Evolutionary conservation across 53 echinoderm and acorn worm genomes (phyloP), one percentile per base, ranked within the genome.

Genomic region (Arbacia lixula): DNA sequence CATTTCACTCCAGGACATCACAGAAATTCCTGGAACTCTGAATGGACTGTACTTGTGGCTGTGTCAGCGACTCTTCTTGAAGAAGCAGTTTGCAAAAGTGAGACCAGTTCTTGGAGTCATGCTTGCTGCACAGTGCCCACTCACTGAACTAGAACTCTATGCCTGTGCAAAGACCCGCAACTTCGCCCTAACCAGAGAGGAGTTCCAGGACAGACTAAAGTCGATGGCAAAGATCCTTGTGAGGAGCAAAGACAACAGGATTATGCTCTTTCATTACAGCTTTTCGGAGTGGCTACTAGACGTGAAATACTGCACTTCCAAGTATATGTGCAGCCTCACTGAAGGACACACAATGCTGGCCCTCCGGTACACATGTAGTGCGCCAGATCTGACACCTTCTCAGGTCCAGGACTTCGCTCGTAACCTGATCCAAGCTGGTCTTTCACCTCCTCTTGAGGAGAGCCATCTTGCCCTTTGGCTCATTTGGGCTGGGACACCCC

Each of bases 261-360:
- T 92, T 14, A 61, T 92, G 19, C 80, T 99, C 49, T 99, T 99
- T 87, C 99, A 99, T 58, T 84, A 99, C 63, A 99, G 99, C 62
- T 99, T 99, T 89, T 87, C 91, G 9, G 99, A 99, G 84, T 99
- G 99, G 99, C 76, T 99, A n/a, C 91, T 92, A 2, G 99, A 99
- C 71, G 95, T 99, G 20, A 99, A 99, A 80, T 87, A 95, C 67
- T 99, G 99, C 68, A 99, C 99, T 36, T 87, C 90, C 87, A 99
- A 95, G 81, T 99, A 99, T 56, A 87, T 99, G 26, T 99, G 99
- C 81, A 92, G 85, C 68, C 68, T 88, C 55, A 81, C 92, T 35
- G 99, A 99, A 80, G 99, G 99, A 21, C 92, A 99, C 88, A 92
- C 99, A 34, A 95, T 99, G 94, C 83, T 99, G 26, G 99, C 99